Conservation (phyloP, 2,113 vertebrate species). For the Aythya baeri region DNA sequence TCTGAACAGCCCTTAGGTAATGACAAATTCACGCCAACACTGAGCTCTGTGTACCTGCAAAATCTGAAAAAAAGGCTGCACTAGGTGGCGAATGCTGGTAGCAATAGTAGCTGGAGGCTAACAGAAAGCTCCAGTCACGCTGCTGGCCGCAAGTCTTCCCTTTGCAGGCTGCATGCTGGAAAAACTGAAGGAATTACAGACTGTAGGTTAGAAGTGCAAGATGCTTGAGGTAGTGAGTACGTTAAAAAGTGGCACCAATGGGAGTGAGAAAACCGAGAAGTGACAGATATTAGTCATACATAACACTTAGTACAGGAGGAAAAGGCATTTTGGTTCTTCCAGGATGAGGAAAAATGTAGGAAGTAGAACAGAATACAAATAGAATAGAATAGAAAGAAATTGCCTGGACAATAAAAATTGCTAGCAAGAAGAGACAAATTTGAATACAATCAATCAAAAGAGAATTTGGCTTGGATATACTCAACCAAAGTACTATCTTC, state of each 20-base stretch:
- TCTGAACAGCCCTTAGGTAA: background rate
- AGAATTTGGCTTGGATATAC: background rate
- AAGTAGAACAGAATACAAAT: background rate
- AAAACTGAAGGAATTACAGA: background rate
- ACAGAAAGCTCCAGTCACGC: background rate
- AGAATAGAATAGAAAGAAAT: background rate
- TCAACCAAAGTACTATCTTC: background rate
- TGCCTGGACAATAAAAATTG: background rate
- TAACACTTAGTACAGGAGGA: background rate
- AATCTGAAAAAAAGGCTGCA: fast-evolving
- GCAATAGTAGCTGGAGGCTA: background rate
- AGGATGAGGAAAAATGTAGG: background rate
- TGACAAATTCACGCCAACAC: background rate
- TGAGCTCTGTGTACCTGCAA: background rate
- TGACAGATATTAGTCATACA: background rate
- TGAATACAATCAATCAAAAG: background rate
- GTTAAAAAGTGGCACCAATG: background rate
- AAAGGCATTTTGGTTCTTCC: background rate
- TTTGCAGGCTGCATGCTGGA: background rate
- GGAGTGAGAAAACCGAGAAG: background rate
- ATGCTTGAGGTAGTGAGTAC: background rate
- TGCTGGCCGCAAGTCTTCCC: background rate
- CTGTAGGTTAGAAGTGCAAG: background rate
- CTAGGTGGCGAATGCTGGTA: background rate
- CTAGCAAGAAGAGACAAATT: background rate